Evolutionary conservation across 2,113 vertebrate species (phyloP).

Genomic region (Hyperoodon ampullatus): DNA sequence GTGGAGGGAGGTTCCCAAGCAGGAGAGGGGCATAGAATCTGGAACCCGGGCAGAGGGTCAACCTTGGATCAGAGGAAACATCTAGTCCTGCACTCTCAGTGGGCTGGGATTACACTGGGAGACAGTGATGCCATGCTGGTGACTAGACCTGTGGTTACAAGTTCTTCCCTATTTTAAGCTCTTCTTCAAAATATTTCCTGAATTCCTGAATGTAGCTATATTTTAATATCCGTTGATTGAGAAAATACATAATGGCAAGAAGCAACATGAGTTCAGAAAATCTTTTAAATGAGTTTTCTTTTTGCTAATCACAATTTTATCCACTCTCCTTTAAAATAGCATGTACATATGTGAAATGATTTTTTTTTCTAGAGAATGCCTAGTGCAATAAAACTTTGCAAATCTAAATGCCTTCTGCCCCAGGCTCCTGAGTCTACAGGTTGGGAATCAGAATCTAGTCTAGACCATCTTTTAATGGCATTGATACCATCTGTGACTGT

Average conservation of each 20-base stretch:
- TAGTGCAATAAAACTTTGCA: not conserved
- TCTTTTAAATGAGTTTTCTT: constrained; percentile 54
- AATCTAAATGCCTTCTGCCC: not conserved
- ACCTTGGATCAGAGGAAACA: not conserved
- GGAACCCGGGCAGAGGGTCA: not conserved
- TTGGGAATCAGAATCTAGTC: not conserved
- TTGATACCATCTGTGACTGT: not conserved
- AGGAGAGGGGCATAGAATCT: not conserved
- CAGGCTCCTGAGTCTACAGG: not conserved
- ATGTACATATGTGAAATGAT: not conserved
- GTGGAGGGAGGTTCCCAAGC: not conserved
- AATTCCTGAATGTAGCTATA: not conserved
- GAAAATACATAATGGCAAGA: not conserved
- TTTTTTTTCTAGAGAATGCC: constrained; percentile 24
- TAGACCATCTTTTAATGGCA: not conserved
- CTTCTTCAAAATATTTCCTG: not conserved
- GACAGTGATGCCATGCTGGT: not conserved
- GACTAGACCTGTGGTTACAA: not conserved
- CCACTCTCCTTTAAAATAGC: constrained; percentile 45
- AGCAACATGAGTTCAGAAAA: not conserved
- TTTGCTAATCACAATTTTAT: constrained; percentile 40
- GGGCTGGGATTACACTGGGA: not conserved
- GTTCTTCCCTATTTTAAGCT: not conserved
- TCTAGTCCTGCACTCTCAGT: not conserved
- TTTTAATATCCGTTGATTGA: not conserved